A percentile compares a stretch with the other conserved stretches of the same genome.
phyloP scores from a whole-genome alignment of 2,113 vertebrate genomes.

The Aramus guarauna region DNA sequence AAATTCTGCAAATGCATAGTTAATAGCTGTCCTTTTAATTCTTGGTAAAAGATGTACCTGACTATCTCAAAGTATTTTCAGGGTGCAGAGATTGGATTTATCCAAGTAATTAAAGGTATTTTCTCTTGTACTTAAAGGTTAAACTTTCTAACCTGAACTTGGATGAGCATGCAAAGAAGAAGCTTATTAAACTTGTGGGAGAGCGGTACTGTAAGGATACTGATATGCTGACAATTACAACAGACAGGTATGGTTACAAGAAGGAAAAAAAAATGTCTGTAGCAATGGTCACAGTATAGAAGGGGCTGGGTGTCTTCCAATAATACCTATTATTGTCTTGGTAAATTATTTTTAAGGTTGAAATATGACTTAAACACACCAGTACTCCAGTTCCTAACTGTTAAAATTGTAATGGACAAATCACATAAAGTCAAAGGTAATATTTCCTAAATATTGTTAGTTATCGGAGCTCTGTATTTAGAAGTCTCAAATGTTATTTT shows the following conservation, averaged over 20 bases:
- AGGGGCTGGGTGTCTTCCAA: not conserved
- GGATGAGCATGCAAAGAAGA: conserved; percentile 91
- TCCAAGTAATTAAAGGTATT: not conserved
- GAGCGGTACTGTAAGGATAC: conserved; percentile 83
- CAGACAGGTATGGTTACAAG: conserved; percentile 80
- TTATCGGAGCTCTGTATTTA: not conserved
- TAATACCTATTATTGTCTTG: not conserved
- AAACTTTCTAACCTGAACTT: conserved; percentile 90
- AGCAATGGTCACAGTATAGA: not conserved
- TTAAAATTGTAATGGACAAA: not conserved
- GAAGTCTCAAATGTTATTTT: not conserved
- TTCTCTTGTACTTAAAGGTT: conserved; percentile 74
- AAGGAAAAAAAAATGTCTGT: not conserved
- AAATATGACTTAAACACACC: not conserved
- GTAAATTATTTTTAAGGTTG: not conserved
- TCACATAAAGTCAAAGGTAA: not conserved
- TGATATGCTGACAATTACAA: conserved; percentile 84
- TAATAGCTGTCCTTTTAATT: not conserved
- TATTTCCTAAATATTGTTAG: not conserved
- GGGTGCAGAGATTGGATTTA: not conserved
- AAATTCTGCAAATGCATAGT: not conserved
- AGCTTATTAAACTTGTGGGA: conserved; percentile 88
- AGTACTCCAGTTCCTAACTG: not conserved
- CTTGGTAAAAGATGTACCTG: not conserved
- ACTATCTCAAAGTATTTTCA: not conserved